Evolutionary conservation across 1,140 invertebrate genomes (phyloP).

Genomic region (Leptonema lineaticorne): DNA sequence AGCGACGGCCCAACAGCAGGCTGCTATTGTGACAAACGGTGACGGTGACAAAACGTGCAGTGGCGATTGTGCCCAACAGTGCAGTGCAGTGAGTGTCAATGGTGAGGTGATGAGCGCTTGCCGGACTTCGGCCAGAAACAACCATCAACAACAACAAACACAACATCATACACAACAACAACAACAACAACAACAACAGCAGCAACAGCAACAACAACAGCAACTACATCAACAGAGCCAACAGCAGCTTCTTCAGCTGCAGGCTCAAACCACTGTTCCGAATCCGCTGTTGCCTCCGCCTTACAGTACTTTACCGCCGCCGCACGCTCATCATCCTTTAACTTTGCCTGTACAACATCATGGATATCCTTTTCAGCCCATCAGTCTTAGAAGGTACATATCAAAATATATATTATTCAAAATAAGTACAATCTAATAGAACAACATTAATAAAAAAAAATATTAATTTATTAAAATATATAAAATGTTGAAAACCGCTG

Average conservation of each 20-base stretch:
- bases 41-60: conserved; percentile 46
- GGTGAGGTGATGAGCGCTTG: conserved; percentile 34
- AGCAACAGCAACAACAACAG: conserved; percentile 45
- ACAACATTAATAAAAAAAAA: too few species aligned
- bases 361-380: conserved; percentile 55
- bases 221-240: conserved; percentile 40
- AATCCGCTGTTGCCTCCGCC: conserved; percentile 48
- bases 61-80: conserved; percentile 48
- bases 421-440: too few species aligned
- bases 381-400: conserved; percentile 51
- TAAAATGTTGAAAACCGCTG: too few species aligned
- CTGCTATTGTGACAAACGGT: conserved; percentile 54
- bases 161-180: background rate
- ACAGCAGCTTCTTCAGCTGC: conserved; percentile 44
- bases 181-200: conserved; percentile 44
- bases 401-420: too few species aligned
- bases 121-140: conserved; percentile 15
- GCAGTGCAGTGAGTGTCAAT: conserved; percentile 46
- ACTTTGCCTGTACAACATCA: conserved; percentile 46
- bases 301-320: conserved; percentile 54
- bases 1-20: conserved; percentile 50
- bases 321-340: conserved; percentile 39
- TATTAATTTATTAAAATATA: too few species aligned
- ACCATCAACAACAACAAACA: background rate
- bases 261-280: conserved; percentile 43